Evolutionary conservation across 2,888 invertebrate genomes (phyloP).

Genomic region (Standfussiana lucernea): DNA sequence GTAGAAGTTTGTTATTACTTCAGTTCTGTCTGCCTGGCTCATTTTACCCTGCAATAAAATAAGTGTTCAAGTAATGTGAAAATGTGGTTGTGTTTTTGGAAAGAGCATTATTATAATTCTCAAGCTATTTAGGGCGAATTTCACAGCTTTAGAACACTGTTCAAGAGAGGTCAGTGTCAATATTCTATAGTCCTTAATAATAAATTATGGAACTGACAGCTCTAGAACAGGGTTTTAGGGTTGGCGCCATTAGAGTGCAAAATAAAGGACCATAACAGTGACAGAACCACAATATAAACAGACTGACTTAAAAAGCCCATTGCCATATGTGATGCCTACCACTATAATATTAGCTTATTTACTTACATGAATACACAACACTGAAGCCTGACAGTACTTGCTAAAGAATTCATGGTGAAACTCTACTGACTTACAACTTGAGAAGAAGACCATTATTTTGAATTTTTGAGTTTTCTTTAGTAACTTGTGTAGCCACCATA

Average conservation of each 20-base stretch:
- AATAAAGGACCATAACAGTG: background rate
- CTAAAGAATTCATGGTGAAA: constrained; percentile 98
- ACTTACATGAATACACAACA: constrained; percentile 98
- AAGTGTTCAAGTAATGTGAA: background rate
- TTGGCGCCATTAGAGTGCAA: too few relatives aligned
- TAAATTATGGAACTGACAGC: too few relatives aligned
- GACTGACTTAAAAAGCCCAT: background rate
- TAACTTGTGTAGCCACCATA: constrained; percentile 98
- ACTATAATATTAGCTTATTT: constrained; percentile 4
- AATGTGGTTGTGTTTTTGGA: too few relatives aligned
- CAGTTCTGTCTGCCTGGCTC: constrained; percentile 98
- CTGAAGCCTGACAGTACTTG: constrained; percentile 96
- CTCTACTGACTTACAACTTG: constrained; percentile 98
- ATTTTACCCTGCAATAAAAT: constrained; percentile 96
- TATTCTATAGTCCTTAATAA: too few relatives aligned
- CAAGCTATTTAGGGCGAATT: background rate
- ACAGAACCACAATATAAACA: background rate
- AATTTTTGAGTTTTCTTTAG: constrained; percentile 97
- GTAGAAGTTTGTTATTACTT: constrained; percentile 98
- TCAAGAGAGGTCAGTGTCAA: too few relatives aligned
- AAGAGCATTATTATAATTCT: background rate
- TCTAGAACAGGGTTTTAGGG: too few relatives aligned
- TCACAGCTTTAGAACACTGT: too few relatives aligned
- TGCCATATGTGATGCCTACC: background rate
- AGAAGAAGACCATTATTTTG: constrained; percentile 99